Evolutionary conservation across 2,888 invertebrate genomes (phyloP), one percentile per base, ranked within the genome.

Genomic region (Spisula solida): DNA sequence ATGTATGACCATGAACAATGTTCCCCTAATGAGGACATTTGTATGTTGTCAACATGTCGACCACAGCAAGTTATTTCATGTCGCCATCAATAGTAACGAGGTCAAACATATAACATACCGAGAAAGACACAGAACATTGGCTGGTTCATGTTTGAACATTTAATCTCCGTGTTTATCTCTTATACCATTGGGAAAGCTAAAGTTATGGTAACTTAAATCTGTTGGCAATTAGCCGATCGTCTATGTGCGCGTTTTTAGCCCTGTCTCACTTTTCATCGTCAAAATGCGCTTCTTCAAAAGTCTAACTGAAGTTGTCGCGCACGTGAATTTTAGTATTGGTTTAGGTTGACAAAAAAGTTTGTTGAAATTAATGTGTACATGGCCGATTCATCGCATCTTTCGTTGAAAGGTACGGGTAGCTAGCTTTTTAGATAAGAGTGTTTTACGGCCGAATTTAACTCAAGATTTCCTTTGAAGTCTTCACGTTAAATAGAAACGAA

Each of bases 391-490:
- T 70, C 70, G 70, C 31, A 70, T 25, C 10, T 25, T 25, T 29
- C n/a, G 70, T 70, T 14, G 2, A 70, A 70, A 70, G 70, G 70
- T 70, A 70, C 70, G 70, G 56, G 56, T 56, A 56, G 56, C n/a
- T 56, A 20, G 56, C 56, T 56, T 56, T 56, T 56, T 25, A 56
- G 81, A 66, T 86, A 81, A 81, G 48, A 51, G 80, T 18, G 41
- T 47, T 34, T 25, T 56, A 81, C 60, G 79, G 31, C 78, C 81
- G 87, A 12, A 70, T 88, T 79, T 81, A 51, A 51, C 84, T 83
- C 70, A 31, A 47, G 25, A 34, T 29, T 29, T 55, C 47, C 51
- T 84, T 88, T 88, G 87, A 88, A 66, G 66, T 56, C 47, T 51
- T 41, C 34, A 55, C 48, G 78, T 78, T 78, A 47, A 84, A 84